Evolutionary conservation across 2,888 invertebrate species (phyloP).

Genomic region (Heliconius sara): DNA sequence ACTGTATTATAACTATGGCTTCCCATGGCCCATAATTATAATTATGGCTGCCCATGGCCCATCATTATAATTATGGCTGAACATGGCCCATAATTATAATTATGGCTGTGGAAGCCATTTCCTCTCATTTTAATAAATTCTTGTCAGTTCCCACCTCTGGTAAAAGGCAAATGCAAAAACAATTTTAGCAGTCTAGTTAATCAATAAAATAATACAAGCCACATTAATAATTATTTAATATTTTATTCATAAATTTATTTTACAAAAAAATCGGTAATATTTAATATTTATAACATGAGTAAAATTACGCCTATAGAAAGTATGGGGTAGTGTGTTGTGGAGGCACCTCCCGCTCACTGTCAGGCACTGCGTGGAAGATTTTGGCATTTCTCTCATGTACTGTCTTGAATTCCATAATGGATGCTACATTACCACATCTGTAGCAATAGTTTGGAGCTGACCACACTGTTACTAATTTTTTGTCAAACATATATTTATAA

Average conservation of each 20-base stretch:
- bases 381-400: constrained; percentile 91
- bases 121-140: no score
- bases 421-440: constrained; percentile 98
- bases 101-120: no score
- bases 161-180: no score
- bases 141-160: no score
- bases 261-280: constrained; percentile 50
- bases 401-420: constrained; percentile 95
- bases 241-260: constrained; percentile 69
- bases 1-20: no score
- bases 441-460: constrained; percentile 99
- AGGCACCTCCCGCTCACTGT: constrained; percentile 96
- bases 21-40: no score
- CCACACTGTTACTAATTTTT: constrained; percentile 98
- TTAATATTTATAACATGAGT: constrained; percentile 53
- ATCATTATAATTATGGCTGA: no score
- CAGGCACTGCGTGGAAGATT: constrained; percentile 98
- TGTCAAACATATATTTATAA: constrained; percentile 99
- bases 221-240: constrained; percentile 48
- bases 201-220: constrained; percentile 22
- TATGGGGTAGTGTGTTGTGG: constrained; percentile 97
- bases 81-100: no score
- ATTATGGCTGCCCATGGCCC: no score
- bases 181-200: not conserved
- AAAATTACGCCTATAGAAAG: constrained; percentile 89